Conservation (phyloP, 2,888 invertebrate genomes). For the Trachelus troglodyta region DNA sequence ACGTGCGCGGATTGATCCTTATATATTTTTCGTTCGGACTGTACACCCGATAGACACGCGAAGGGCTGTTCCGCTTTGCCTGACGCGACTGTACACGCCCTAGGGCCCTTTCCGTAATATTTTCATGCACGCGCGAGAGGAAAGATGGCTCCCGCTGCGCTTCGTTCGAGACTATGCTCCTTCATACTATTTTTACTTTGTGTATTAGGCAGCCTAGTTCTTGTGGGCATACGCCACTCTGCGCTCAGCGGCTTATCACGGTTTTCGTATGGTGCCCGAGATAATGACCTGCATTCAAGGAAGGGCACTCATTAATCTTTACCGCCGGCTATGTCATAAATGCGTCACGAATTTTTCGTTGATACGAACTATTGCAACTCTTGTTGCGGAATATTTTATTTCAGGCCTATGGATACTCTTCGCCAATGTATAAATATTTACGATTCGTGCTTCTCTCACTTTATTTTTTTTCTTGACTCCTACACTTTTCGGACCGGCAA, state of each 20-base stretch:
- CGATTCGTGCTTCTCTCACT: not conserved
- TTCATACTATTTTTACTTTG: slow-evolving; percentile 29
- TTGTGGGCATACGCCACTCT: not conserved
- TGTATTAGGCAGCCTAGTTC: slow-evolving; percentile 1
- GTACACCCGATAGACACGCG: not conserved
- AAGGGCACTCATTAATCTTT: slow-evolving; percentile 30
- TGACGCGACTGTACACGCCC: slow-evolving; percentile 14
- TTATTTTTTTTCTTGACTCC: not conserved
- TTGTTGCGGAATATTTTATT: not conserved
- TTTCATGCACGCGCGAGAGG: slow-evolving; percentile 13
- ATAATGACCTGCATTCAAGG: slow-evolving; percentile 33
- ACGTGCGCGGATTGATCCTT: no score
- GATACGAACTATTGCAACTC: not conserved
- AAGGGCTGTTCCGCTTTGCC: not conserved
- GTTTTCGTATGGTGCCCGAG: slow-evolving; percentile 22
- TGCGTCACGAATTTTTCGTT: not conserved
- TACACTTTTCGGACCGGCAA: not conserved
- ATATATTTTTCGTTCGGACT: not conserved
- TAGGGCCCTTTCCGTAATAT: slow-evolving; percentile 17
- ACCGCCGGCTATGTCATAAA: not conserved
- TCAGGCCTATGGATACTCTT: not conserved
- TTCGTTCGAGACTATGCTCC: slow-evolving; percentile 6
- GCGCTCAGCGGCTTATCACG: slow-evolving; percentile 27
- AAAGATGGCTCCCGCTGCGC: slow-evolving; percentile 33
- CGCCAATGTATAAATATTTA: not conserved